Evolutionary conservation across 2,113 vertebrate species (phyloP).

Genomic region (Ophiodon elongatus): DNA sequence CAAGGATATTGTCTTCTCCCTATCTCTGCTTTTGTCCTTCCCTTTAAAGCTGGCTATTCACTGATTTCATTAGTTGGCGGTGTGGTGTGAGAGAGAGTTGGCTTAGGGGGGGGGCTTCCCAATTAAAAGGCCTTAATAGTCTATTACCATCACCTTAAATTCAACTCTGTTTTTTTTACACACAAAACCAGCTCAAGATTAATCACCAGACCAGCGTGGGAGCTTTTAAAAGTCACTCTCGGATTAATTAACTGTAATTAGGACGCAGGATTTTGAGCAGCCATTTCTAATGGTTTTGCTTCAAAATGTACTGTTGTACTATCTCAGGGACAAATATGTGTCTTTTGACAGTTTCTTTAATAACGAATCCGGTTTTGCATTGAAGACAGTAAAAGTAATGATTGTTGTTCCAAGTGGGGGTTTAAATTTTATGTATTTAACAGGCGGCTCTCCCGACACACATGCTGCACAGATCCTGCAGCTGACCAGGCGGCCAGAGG

Average conservation of each 20-base stretch:
- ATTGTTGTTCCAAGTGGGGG: conserved; percentile 39
- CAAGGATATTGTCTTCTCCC: conserved; percentile 84
- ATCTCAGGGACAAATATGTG: not conserved
- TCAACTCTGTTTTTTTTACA: conserved; percentile 60
- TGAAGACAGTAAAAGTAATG: conserved; percentile 27
- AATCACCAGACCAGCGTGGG: conserved; percentile 33
- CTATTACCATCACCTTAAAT: conserved; percentile 78
- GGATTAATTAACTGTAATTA: conserved; percentile 48
- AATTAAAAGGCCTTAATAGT: conserved; percentile 82
- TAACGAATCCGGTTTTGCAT: not conserved
- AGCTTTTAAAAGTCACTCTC: conserved; percentile 46
- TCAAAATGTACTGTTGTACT: not conserved
- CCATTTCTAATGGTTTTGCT: not conserved
- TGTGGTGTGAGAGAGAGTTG: conserved; percentile 60
- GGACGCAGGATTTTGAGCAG: conserved; percentile 27
- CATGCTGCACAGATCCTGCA: conserved; percentile 73
- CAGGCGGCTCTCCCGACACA: conserved; percentile 57
- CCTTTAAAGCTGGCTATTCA: conserved; percentile 79
- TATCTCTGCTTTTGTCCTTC: conserved; percentile 80
- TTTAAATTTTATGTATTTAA: conserved; percentile 63
- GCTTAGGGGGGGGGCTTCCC: conserved; percentile 31
- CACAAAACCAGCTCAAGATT: conserved; percentile 58
- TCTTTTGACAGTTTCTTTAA: not conserved
- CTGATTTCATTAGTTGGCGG: conserved; percentile 79
- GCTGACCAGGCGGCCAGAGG: conserved; percentile 67